Conservation (phyloP, 2,113 vertebrate genomes). For the Labeo rohita region DNA sequence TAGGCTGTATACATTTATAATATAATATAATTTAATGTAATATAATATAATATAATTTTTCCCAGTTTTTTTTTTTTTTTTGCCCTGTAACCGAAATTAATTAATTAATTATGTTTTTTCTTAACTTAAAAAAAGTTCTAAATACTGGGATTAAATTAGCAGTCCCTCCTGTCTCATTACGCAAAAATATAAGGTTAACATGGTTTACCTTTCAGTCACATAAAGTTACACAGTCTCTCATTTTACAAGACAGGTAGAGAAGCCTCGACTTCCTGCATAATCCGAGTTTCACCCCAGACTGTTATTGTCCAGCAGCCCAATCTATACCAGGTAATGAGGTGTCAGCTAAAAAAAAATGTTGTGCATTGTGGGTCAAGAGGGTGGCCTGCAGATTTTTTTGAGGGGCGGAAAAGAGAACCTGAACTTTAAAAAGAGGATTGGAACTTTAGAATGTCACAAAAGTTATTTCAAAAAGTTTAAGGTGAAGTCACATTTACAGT, state of each 20-base stretch:
- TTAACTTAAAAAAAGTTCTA: background rate
- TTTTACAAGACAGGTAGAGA: background rate
- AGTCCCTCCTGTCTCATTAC: background rate
- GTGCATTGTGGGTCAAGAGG: background rate
- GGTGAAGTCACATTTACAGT: background rate
- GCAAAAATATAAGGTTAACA: background rate
- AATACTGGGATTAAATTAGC: background rate
- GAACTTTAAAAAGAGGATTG: background rate
- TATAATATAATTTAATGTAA: too few relatives aligned
- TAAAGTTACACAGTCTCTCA: background rate
- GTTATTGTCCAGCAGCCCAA: background rate
- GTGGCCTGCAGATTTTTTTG: background rate
- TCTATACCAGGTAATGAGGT: background rate
- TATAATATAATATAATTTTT: too few relatives aligned
- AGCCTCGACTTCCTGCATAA: background rate
- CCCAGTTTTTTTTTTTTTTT: too few relatives aligned
- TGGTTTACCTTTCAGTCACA: background rate
- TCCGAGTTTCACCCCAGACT: background rate
- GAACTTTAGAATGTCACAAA: background rate
- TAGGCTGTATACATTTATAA: too few relatives aligned
- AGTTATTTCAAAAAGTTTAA: background rate
- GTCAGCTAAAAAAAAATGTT: background rate
- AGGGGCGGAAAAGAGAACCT: background rate
- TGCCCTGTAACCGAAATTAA: too few relatives aligned
- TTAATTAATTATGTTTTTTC: too few relatives aligned